A percentile compares a stretch with the other conserved stretches of the same genome.
Evolutionary conservation across 2,888 invertebrate species (phyloP).

Genomic region (Nyleta sp.): DNA sequence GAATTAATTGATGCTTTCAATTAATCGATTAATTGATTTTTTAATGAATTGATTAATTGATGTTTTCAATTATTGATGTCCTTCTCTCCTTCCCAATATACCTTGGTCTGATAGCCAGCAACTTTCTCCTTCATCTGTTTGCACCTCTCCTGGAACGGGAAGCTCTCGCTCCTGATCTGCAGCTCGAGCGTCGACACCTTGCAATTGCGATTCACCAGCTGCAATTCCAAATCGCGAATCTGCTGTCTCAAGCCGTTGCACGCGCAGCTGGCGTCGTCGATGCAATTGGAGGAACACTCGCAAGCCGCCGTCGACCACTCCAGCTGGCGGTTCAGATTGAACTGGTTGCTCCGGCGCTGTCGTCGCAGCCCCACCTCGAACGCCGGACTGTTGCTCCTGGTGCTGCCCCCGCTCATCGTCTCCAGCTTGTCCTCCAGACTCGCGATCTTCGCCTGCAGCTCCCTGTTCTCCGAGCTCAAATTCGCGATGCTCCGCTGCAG

Average conservation of each 20-base stretch:
- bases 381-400: conserved; percentile 71
- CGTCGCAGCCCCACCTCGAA: conserved; percentile 67
- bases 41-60: too few species aligned
- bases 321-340: conserved; percentile 71
- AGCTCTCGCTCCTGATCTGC: conserved; percentile 74
- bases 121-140: conserved; percentile 70
- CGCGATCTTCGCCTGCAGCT: conserved; percentile 61
- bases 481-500: conserved; percentile 19
- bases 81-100: too few species aligned
- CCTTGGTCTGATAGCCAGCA: conserved; percentile 20
- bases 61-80: background rate
- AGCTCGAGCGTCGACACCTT: conserved; percentile 75
- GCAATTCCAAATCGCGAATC: conserved; percentile 72
- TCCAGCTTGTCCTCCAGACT: conserved; percentile 67
- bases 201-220: conserved; percentile 74
- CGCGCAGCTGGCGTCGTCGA: conserved; percentile 45
- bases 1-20: too few species aligned
- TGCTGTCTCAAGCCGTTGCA: conserved; percentile 60
- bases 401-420: conserved; percentile 63
- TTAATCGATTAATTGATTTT: too few species aligned
- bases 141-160: conserved; percentile 76
- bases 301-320: conserved; percentile 39
- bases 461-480: conserved; percentile 51
- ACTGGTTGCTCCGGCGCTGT: conserved; percentile 70
- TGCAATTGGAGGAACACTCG: conserved; percentile 38